phyloP scores from a whole-genome alignment of 2,888 invertebrate species.

The Cataglyphis cursor region DNA sequence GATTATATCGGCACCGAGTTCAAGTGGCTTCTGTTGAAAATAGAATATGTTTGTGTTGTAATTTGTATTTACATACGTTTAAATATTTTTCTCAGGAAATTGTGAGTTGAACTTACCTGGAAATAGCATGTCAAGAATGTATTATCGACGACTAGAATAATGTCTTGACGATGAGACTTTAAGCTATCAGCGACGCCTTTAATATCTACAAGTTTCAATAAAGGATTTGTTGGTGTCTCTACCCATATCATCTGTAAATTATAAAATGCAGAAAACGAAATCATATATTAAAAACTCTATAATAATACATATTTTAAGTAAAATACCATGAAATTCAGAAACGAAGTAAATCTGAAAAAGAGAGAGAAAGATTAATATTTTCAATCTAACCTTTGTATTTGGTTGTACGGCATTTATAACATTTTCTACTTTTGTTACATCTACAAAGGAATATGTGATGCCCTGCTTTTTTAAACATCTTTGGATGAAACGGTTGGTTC shows the following conservation, averaged over 20 bases:
- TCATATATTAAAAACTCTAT: background rate
- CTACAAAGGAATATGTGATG: constrained; percentile 92
- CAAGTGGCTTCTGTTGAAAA: constrained; percentile 91
- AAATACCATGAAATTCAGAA: constrained; percentile 1
- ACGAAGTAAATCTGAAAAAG: background rate
- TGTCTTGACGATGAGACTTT: constrained; percentile 87
- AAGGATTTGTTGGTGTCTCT: constrained; percentile 98
- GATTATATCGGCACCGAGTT: constrained; percentile 96
- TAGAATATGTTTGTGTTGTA: background rate
- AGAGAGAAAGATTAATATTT: background rate
- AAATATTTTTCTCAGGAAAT: background rate
- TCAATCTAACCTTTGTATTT: constrained; percentile 93
- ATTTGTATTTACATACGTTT: background rate
- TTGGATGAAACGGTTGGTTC: constrained; percentile 92
- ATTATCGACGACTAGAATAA: constrained; percentile 95
- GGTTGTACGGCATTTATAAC: constrained; percentile 91
- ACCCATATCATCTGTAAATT: constrained; percentile 94
- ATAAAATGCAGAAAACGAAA: background rate
- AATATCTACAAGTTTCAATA: constrained; percentile 96
- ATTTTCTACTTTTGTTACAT: constrained; percentile 90
- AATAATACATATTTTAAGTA: background rate
- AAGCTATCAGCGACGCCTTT: constrained; percentile 90
- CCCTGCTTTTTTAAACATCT: constrained; percentile 90
- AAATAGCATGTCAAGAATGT: constrained; percentile 97
- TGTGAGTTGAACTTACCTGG: constrained; percentile 87